phyloP scores from a whole-genome alignment of 2,888 invertebrate genomes.

The Ophion ventricosus region DNA sequence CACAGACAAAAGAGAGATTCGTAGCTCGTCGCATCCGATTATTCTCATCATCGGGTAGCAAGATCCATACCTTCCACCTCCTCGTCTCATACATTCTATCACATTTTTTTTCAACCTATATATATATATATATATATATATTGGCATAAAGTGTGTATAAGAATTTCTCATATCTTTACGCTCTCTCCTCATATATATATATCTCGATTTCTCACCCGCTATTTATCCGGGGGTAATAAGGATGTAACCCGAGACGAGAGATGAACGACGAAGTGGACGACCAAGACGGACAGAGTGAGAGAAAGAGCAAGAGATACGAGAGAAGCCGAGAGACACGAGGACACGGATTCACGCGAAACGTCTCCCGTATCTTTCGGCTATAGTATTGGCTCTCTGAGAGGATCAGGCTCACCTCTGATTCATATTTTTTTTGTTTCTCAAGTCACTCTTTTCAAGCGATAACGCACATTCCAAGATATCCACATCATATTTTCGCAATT shows the following conservation, averaged over 20 bases:
- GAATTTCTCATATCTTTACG: constrained; percentile 37
- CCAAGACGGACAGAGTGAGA: background rate
- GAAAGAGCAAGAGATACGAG: constrained; percentile 26
- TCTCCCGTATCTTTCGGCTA: constrained; percentile 32
- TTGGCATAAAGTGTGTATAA: background rate
- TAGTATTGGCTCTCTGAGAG: constrained; percentile 53
- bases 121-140: constrained; percentile 6
- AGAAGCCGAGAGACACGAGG: constrained; percentile 43
- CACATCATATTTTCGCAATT: constrained; percentile 9
- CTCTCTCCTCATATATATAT: constrained; percentile 66
- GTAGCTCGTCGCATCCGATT: constrained; percentile 80
- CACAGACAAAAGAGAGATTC: constrained; percentile 81
- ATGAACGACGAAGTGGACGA: constrained; percentile 21
- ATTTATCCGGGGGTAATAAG: constrained; percentile 78
- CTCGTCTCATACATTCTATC: constrained; percentile 70
- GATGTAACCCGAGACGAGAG: constrained; percentile 81
- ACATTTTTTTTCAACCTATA: constrained; percentile 27
- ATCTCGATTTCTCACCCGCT: constrained; percentile 70
- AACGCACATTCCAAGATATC: constrained; percentile 37
- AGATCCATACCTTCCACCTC: constrained; percentile 43
- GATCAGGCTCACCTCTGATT: constrained; percentile 47
- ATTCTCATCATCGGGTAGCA: constrained; percentile 74
- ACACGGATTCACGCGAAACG: constrained; percentile 41
- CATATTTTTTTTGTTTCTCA: constrained; percentile 5
- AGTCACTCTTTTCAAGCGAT: constrained; percentile 6